Conservation (phyloP, 2,888 invertebrate genomes). For the Thecophora atra region DNA sequence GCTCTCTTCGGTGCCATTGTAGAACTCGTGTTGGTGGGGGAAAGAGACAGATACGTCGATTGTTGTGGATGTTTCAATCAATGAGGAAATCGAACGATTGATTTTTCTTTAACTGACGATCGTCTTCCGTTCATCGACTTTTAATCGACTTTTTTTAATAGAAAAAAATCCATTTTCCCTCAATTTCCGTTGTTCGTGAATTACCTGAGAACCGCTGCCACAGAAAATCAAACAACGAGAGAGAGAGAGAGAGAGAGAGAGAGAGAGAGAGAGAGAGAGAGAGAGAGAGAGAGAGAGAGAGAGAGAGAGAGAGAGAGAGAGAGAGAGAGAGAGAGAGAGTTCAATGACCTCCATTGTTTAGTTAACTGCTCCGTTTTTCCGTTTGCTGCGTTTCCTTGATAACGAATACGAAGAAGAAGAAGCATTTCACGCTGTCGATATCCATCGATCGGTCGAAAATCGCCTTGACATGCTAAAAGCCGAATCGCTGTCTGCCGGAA, state of each 20-base stretch:
- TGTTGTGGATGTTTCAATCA: too few species aligned
- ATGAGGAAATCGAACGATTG: too few species aligned
- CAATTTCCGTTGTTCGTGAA: too few species aligned
- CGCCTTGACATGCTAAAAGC: background rate
- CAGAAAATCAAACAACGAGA: background rate
- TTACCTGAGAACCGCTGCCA: too few species aligned
- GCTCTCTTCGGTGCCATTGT: too few species aligned
- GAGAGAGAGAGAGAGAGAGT: background rate
- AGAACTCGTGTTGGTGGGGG: too few species aligned
- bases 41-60: too few species aligned
- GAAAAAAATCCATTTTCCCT: too few species aligned
- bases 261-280: background rate
- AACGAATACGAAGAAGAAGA: too few species aligned
- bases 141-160: too few species aligned
- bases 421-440: background rate
- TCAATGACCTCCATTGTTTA: constrained; percentile 18
- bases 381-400: background rate
- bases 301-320: background rate
- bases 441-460: background rate
- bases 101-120: too few species aligned
- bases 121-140: too few species aligned
- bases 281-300: background rate
- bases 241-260: background rate
- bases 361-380: background rate
- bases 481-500: constrained; percentile 15